Evolutionary conservation across 2,113 vertebrate species (phyloP).

Genomic region (Periophthalmus modestus): DNA sequence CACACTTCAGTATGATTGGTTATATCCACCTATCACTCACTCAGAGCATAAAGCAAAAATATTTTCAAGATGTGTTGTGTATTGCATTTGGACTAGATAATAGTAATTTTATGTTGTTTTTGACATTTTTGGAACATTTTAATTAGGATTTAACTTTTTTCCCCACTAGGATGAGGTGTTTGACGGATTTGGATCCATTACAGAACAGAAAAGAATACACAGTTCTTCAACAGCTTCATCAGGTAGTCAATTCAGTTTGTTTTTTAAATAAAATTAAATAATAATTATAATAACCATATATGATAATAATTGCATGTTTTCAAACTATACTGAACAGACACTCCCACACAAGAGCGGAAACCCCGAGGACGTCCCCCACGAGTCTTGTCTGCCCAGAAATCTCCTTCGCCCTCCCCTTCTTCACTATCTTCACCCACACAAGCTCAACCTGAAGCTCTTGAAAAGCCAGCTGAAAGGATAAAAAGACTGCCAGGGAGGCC

Average conservation of each 20-base stretch:
- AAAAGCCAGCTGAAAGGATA: slow-evolving; percentile 83
- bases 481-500: slow-evolving; percentile 84
- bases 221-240: slow-evolving; percentile 83
- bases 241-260: slow-evolving; percentile 73
- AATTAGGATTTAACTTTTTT: background rate
- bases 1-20: too few relatives aligned
- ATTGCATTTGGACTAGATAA: slow-evolving; percentile 29
- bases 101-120: slow-evolving; percentile 16
- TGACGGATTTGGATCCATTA: slow-evolving; percentile 90
- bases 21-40: too few relatives aligned
- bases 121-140: background rate
- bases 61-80: slow-evolving; percentile 33
- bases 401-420: slow-evolving; percentile 51
- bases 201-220: slow-evolving; percentile 87
- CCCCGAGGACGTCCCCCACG: slow-evolving; percentile 81
- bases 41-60: too few relatives aligned
- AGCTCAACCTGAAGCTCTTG: slow-evolving; percentile 79
- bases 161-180: slow-evolving; percentile 89
- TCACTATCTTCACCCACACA: slow-evolving; percentile 66
- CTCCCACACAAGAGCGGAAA: slow-evolving; percentile 74
- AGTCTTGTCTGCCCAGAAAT: slow-evolving; percentile 64
- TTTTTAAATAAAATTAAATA: background rate
- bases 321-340: slow-evolving; percentile 32
- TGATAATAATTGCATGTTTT: slow-evolving; percentile 29
- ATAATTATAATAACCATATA: background rate